Conservation (phyloP, 64 coral and sea anemone genomes). For the Pocillopora verrucosa region DNA sequence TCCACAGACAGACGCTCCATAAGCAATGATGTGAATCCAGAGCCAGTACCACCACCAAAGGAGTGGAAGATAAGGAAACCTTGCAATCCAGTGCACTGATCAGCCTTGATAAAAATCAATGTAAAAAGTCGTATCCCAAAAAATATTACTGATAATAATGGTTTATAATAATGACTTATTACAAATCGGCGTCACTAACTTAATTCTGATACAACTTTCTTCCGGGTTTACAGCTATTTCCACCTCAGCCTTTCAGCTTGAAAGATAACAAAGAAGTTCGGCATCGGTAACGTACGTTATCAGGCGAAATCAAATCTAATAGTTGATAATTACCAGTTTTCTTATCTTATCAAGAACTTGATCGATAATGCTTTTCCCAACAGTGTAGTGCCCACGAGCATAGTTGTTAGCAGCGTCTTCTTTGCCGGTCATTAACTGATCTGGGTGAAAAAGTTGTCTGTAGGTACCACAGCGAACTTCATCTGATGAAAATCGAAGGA, state of each 20-base stretch:
- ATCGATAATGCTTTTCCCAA: conserved; percentile 30
- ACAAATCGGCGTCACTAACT: too few species aligned
- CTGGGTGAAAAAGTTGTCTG: conserved; percentile 22
- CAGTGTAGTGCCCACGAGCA: conserved; percentile 42
- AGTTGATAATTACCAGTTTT: conserved; percentile 8
- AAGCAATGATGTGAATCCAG: conserved; percentile 11
- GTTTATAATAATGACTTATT: too few species aligned
- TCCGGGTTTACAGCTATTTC: too few species aligned
- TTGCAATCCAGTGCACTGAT: conserved; percentile 10
- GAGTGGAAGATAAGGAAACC: conserved; percentile 18
- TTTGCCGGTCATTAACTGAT: conserved; percentile 39
- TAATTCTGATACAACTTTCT: too few species aligned
- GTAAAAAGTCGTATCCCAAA: neutral
- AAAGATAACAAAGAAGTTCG: too few species aligned
- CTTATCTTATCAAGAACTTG: conserved; percentile 27
- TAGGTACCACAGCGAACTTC: conserved; percentile 35
- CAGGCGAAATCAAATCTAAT: neutral
- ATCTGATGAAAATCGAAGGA: neutral
- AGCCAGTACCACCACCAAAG: conserved; percentile 21
- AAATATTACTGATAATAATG: too few species aligned
- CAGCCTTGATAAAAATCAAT: conserved; percentile 4
- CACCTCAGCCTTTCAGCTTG: too few species aligned
- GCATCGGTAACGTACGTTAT: too few species aligned
- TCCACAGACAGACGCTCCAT: conserved; percentile 28
- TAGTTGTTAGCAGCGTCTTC: conserved; percentile 43